These are phyloP conservation scores for Archegozetes longisetosus DNA, from an alignment of 1,140 invertebrate genomes.

Conservation along the genomic window DNA sequence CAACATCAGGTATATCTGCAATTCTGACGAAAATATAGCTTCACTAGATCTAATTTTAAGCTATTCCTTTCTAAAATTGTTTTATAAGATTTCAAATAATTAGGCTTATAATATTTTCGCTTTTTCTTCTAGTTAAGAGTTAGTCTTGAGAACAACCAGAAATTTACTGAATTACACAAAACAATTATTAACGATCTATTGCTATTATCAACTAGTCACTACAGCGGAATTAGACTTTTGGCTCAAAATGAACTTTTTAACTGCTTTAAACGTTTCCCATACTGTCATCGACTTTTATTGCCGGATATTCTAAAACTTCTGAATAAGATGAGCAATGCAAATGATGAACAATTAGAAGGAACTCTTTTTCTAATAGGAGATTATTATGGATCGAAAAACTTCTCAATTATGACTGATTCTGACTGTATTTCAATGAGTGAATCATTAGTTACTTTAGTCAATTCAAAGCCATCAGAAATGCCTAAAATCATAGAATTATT, in stretches of 20 bases:
- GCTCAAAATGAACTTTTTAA: constrained; percentile 43
- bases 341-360: constrained; percentile 62
- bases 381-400: constrained; percentile 43
- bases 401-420: constrained; percentile 45
- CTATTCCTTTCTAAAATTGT: not conserved
- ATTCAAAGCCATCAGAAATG: constrained; percentile 59
- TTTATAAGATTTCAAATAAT: not conserved
- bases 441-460: constrained; percentile 55
- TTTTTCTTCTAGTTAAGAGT: constrained; percentile 24
- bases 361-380: constrained; percentile 57
- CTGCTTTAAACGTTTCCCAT: constrained; percentile 37
- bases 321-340: constrained; percentile 33
- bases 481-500: constrained; percentile 56
- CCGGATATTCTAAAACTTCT: constrained; percentile 44
- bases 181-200: constrained; percentile 44
- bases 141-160: constrained; percentile 12
- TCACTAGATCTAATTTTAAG: too few species aligned
- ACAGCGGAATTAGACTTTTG: constrained; percentile 44
- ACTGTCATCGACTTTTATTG: constrained; percentile 41
- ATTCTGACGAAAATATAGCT: too few species aligned
- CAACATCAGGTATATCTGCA: constrained; percentile 54
- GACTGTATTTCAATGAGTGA: constrained; percentile 53
- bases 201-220: constrained; percentile 44
- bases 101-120: too few species aligned
- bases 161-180: constrained; percentile 38